phyloP scores from a whole-genome alignment of 2,113 vertebrate genomes.

The Arothron firmamentum region DNA sequence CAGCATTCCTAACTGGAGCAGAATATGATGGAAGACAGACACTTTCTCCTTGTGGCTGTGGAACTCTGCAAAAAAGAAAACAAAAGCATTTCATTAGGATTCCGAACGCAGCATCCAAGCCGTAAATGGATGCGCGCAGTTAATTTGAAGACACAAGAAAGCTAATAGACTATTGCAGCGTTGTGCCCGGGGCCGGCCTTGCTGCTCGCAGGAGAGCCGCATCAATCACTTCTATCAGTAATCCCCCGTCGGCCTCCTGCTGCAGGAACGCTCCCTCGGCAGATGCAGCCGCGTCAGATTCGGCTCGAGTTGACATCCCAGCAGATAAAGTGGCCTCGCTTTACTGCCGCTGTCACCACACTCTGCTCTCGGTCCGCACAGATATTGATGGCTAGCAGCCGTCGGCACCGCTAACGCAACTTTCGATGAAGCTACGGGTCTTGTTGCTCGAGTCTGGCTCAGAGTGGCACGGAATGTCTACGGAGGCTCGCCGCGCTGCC shows the following conservation, averaged over 20 bases:
- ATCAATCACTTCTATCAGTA: constrained; percentile 67
- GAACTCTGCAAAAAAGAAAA: constrained; percentile 49
- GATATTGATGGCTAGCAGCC: constrained; percentile 52
- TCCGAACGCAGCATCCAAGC: constrained; percentile 42
- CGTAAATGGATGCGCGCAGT: constrained; percentile 60
- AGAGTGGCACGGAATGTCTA: constrained; percentile 29
- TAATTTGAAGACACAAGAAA: constrained; percentile 65
- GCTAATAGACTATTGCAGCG: constrained; percentile 66
- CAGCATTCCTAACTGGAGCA: constrained; percentile 6
- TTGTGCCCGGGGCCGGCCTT: constrained; percentile 51
- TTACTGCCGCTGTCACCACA: constrained; percentile 46
- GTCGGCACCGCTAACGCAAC: constrained; percentile 47
- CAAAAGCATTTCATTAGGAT: constrained; percentile 66
- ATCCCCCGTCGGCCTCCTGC: constrained; percentile 47
- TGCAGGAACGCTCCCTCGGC: constrained; percentile 22
- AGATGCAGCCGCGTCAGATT: constrained; percentile 30
- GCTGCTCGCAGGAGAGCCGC: constrained; percentile 41
- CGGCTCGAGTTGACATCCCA: constrained; percentile 52
- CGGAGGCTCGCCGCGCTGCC: constrained; percentile 14
- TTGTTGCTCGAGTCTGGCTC: constrained; percentile 16
- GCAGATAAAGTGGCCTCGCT: constrained; percentile 55
- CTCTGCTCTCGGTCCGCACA: constrained; percentile 47
- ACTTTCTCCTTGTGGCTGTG: constrained; percentile 13
- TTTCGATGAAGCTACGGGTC: constrained; percentile 26
- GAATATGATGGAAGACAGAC: not conserved